Conservation (phyloP, 64 coral and sea anemone species). For the Actinia equina region DNA sequence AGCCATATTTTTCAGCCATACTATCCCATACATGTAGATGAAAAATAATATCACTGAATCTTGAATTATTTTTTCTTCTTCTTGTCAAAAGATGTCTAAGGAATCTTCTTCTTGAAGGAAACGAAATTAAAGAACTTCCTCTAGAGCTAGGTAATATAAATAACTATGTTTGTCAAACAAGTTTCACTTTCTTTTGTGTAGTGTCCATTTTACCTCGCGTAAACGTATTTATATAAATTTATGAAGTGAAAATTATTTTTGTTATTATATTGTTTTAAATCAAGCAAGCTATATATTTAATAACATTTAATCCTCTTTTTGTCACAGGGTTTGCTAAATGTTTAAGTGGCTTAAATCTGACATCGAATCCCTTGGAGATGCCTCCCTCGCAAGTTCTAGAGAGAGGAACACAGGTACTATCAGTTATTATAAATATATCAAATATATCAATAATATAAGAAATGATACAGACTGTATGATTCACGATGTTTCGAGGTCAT, state of each 20-base stretch:
- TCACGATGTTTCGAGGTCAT: no score
- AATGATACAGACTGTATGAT: no score
- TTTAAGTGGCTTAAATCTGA: constrained; percentile 82
- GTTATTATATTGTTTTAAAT: background rate
- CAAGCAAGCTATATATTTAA: background rate
- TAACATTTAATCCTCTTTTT: background rate
- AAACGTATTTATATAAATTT: background rate
- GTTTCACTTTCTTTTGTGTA: background rate
- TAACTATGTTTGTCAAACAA: no score
- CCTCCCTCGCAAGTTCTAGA: constrained; percentile 73
- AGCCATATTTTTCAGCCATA: background rate
- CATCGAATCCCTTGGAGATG: constrained; percentile 80
- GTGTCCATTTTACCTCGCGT: background rate
- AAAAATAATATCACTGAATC: no score
- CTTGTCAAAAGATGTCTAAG: constrained; percentile 52
- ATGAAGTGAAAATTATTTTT: background rate
- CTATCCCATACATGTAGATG: no score
- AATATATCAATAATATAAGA: no score
- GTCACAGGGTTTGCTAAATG: constrained; percentile 73
- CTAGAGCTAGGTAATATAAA: constrained; percentile 75
- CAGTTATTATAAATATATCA: no score
- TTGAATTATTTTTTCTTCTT: background rate
- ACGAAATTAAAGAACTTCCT: constrained; percentile 70
- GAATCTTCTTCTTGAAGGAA: constrained; percentile 91
- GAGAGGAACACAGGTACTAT: constrained; percentile 82